These are phyloP conservation scores for Sphyrna mokarran DNA, from an alignment of 2,113 vertebrate genomes.

Conservation along the genomic window DNA sequence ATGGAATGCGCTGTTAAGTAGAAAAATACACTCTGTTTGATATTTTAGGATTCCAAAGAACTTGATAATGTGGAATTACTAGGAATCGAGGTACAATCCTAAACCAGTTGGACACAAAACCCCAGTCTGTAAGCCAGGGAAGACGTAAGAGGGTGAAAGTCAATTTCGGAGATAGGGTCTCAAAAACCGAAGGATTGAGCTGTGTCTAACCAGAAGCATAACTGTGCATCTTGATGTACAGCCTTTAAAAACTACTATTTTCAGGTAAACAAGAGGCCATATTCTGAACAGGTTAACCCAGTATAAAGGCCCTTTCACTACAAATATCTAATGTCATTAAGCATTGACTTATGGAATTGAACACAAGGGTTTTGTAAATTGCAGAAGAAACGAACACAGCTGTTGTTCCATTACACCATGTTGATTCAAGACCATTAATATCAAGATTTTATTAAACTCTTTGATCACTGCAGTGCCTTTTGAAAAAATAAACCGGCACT, in stretches of 20 bases:
- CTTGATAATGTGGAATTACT: neutral
- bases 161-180: neutral
- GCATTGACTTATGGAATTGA: neutral
- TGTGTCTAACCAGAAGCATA: neutral
- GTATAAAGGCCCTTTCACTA: neutral
- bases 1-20: neutral
- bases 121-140: neutral
- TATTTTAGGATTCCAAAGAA: constrained; percentile 28
- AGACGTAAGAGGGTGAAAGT: neutral
- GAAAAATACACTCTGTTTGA: neutral
- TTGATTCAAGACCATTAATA: constrained; percentile 9
- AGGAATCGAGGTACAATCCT: neutral
- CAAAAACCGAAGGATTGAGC: neutral
- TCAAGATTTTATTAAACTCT: neutral
- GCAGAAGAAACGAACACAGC: neutral
- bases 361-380: constrained; percentile 13
- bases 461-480: neutral
- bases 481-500: neutral
- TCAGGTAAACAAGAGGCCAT: neutral
- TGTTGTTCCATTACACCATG: constrained; percentile 4
- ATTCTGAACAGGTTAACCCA: neutral
- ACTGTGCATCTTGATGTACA: too few relatives aligned
- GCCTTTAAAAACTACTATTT: neutral
- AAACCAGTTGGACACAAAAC: neutral
- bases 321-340: neutral